These are phyloP conservation scores for Rallus limicola DNA, from an alignment of 2,113 vertebrate genomes.

Conservation along the genomic window DNA sequence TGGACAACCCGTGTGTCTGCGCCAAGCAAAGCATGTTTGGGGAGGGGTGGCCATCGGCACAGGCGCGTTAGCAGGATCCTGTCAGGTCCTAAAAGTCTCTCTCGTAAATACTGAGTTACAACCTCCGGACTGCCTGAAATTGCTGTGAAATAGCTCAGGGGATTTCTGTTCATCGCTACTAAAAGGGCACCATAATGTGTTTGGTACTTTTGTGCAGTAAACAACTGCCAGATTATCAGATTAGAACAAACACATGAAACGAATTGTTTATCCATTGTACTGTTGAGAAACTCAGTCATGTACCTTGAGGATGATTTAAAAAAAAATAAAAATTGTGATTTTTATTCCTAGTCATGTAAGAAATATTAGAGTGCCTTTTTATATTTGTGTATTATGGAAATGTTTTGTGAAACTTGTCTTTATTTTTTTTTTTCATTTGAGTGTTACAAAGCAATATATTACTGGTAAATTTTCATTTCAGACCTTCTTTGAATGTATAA, in stretches of 20 bases:
- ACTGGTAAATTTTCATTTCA: conserved; percentile 77
- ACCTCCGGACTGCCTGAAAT: conserved; percentile 74
- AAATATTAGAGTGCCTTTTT: conserved; percentile 84
- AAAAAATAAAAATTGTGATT: conserved; percentile 39
- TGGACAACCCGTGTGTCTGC: background rate
- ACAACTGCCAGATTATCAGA: conserved; percentile 63
- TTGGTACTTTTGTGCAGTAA: conserved; percentile 76
- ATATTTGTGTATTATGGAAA: conserved; percentile 80
- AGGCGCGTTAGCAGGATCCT: background rate
- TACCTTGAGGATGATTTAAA: conserved; percentile 63
- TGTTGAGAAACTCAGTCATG: conserved; percentile 72
- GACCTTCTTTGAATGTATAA: conserved; percentile 74
- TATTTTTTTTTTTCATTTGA: conserved; percentile 62
- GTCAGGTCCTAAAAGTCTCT: conserved; percentile 35
- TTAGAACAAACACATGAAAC: conserved; percentile 62
- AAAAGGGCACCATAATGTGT: conserved; percentile 77
- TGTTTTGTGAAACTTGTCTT: conserved; percentile 72
- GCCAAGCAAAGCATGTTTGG: background rate
- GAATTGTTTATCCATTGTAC: conserved; percentile 79
- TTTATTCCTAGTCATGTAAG: conserved; percentile 72
- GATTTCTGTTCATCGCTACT: conserved; percentile 79
- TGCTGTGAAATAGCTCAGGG: conserved; percentile 82
- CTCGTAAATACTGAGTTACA: conserved; percentile 47
- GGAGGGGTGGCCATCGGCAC: background rate
- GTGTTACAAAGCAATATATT: conserved; percentile 83